phyloP scores from a whole-genome alignment of 2,113 vertebrate genomes.

The Nettapus auritus region DNA sequence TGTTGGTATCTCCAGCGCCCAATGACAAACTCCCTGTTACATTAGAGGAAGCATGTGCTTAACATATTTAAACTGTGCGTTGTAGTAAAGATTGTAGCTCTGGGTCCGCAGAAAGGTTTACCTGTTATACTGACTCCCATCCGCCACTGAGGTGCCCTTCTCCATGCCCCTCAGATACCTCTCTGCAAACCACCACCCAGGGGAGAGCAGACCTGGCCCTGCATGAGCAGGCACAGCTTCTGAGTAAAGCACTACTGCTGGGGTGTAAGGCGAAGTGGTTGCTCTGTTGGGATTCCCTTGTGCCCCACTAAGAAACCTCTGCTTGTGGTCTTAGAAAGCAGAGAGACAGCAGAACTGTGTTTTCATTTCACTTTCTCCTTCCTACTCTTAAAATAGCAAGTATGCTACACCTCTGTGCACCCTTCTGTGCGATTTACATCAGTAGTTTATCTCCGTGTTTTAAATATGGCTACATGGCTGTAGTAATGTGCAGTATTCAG shows the following conservation, averaged over 20 bases:
- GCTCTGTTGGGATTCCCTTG: background rate
- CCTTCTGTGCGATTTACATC: conserved; percentile 76
- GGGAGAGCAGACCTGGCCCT: background rate
- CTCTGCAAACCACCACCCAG: background rate
- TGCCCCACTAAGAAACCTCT: background rate
- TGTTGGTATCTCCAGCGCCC: background rate
- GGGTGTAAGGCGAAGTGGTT: background rate
- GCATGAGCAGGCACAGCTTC: background rate
- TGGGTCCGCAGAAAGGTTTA: background rate
- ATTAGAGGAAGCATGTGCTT: too few relatives aligned
- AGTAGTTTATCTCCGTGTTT: background rate
- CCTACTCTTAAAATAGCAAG: conserved; percentile 48
- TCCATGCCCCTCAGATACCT: background rate
- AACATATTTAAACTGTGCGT: background rate
- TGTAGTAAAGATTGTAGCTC: background rate
- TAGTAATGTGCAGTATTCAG: background rate
- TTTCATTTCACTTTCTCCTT: background rate
- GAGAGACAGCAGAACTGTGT: background rate
- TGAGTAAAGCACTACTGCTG: background rate
- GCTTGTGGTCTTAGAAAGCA: background rate
- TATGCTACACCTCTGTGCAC: conserved; percentile 86
- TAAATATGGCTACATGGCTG: background rate
- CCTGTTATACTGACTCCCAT: too few relatives aligned
- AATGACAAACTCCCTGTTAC: too few relatives aligned
- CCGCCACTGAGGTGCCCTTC: too few relatives aligned